These are phyloP conservation scores for Sebastes taczanowskii DNA, from an alignment of 2,797 vertebrate species.

Conservation along the genomic window DNA sequence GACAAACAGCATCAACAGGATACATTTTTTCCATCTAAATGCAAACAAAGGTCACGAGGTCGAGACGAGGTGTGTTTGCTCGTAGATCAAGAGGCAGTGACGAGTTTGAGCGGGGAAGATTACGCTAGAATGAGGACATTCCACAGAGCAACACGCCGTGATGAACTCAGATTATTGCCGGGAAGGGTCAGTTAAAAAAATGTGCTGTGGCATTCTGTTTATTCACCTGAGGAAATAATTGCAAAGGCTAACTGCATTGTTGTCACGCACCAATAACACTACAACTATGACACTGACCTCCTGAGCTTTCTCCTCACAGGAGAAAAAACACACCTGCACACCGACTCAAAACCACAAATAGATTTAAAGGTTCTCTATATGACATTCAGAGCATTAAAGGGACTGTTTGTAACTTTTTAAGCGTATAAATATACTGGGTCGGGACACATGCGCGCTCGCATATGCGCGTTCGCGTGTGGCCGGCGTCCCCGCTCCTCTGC, in stretches of 20 bases:
- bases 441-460: no score
- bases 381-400: no score
- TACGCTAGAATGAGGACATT: slow-evolving; percentile 26
- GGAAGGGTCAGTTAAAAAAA: background rate
- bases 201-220: background rate
- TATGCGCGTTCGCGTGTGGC: no score
- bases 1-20: slow-evolving; percentile 29
- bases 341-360: background rate
- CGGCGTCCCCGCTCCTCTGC: no score
- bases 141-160: background rate
- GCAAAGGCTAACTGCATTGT: background rate
- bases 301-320: background rate
- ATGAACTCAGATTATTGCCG: background rate
- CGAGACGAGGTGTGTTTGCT: slow-evolving; percentile 25
- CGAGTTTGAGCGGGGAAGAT: background rate
- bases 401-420: no score
- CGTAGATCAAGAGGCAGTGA: slow-evolving; percentile 4
- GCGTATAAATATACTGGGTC: no score
- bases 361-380: background rate
- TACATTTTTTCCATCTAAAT: slow-evolving; percentile 18
- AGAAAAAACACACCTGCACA: background rate
- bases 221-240: background rate
- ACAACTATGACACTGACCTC: background rate
- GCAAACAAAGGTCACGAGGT: background rate
- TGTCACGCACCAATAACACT: background rate